Percentiles rank a stretch among this genome's conserved stretches.
phyloP scores from a whole-genome alignment of 2,888 invertebrate species.

The Prosopocoilus inquinatus region DNA sequence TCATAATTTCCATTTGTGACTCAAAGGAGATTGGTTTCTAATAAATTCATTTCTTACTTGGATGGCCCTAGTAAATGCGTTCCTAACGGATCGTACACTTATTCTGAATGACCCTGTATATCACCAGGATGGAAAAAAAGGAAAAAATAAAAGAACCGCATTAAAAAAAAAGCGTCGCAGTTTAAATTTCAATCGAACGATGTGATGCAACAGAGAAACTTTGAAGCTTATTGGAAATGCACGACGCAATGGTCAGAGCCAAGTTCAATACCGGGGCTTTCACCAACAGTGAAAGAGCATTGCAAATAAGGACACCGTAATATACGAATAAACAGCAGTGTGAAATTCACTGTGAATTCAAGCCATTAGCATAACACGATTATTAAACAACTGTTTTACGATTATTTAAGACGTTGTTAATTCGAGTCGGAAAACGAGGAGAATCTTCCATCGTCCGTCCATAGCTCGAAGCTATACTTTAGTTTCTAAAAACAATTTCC shows the following conservation, averaged over 20 bases:
- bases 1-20: no score
- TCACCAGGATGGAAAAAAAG: not conserved
- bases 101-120: conserved; percentile 1
- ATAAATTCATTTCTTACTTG: no score
- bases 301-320: conserved; percentile 3
- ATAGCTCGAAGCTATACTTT: no score
- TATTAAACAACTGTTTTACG: not conserved
- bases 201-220: conserved; percentile 7
- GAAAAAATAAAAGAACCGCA: not conserved
- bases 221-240: not conserved
- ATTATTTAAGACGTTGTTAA: conserved; percentile 1
- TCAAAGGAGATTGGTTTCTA: no score
- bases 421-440: no score
- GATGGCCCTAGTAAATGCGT: no score
- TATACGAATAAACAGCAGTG: not conserved
- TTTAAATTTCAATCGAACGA: not conserved
- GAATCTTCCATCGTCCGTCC: no score
- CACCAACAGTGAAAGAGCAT: conserved; percentile 15
- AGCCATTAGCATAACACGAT: not conserved
- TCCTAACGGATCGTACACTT: no score
- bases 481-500: no score
- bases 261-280: conserved; percentile 24
- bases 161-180: not conserved
- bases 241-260: conserved; percentile 1
- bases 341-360: no score